Evolutionary conservation across 2,888 invertebrate species (phyloP).

Genomic region (Emmelina monodactyla): DNA sequence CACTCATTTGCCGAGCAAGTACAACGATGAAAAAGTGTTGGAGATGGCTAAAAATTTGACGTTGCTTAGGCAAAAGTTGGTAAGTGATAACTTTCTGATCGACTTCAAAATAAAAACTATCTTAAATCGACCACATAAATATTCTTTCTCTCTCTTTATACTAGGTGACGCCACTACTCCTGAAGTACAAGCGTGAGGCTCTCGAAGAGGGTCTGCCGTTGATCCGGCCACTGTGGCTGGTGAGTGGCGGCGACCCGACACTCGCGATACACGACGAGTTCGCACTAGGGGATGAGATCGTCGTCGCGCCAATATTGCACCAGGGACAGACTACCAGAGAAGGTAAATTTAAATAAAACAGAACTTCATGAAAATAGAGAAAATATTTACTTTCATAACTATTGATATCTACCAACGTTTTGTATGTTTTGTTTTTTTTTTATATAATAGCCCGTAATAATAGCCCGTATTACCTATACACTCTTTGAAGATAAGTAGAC

Average conservation of each 20-base stretch:
- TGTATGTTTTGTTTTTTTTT: too few relatives aligned
- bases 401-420: too few relatives aligned
- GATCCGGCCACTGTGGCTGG: slow-evolving; percentile 90
- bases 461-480: too few relatives aligned
- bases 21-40: slow-evolving; percentile 78
- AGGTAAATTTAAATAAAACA: too few relatives aligned
- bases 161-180: slow-evolving; percentile 77
- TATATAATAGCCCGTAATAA: too few relatives aligned
- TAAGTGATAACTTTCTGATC: slow-evolving; percentile 30
- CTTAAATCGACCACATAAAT: background rate
- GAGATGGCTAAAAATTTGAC: slow-evolving; percentile 81
- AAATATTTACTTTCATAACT: too few relatives aligned
- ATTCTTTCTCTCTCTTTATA: slow-evolving; percentile 9
- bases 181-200: slow-evolving; percentile 80
- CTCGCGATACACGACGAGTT: slow-evolving; percentile 85
- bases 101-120: background rate
- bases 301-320: slow-evolving; percentile 87
- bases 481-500: too few relatives aligned
- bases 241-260: slow-evolving; percentile 82
- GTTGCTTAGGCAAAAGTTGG: slow-evolving; percentile 75
- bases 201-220: slow-evolving; percentile 84
- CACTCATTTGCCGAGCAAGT: slow-evolving; percentile 88
- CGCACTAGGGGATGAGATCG: slow-evolving; percentile 86
- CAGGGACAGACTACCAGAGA: slow-evolving; percentile 75
- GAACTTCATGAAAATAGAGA: too few relatives aligned